Percentiles rank a stretch among this genome's conserved stretches.
Conservation (phyloP, 2,113 vertebrate species). For the Orthonyx spaldingii region DNA sequence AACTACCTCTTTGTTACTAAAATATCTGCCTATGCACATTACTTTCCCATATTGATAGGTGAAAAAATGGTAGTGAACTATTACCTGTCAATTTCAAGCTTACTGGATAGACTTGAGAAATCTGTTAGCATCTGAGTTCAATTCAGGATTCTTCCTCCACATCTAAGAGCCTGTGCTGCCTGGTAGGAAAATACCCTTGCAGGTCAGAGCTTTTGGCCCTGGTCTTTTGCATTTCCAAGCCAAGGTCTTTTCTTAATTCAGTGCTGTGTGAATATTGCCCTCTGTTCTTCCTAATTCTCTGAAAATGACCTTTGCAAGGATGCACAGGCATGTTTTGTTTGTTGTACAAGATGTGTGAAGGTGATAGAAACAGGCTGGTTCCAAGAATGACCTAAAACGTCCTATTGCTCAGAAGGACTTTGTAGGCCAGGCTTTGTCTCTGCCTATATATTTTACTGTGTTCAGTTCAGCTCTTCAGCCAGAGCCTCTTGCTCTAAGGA, state of each 20-base stretch:
- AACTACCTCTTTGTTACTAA: neutral
- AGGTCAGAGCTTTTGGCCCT: neutral
- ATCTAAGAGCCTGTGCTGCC: neutral
- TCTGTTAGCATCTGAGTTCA: neutral
- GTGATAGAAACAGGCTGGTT: neutral
- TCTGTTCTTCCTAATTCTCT: neutral
- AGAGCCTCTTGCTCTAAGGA: neutral
- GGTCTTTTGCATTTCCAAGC: neutral
- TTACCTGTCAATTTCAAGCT: neutral
- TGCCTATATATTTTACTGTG: neutral
- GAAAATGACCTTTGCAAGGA: neutral
- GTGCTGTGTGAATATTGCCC: neutral
- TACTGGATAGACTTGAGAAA: neutral
- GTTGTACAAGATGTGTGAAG: neutral
- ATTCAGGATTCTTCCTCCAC: neutral
- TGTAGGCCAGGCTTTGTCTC: neutral
- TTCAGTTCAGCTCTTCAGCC: neutral
- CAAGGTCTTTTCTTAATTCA: neutral
- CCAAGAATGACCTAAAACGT: neutral
- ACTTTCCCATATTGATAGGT: neutral
- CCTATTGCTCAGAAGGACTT: neutral
- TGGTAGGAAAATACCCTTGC: neutral
- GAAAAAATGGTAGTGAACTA: neutral
- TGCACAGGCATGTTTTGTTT: neutral
- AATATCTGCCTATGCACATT: neutral